Conservation (phyloP, 2,113 vertebrate genomes). For the Suncus etruscus region DNA sequence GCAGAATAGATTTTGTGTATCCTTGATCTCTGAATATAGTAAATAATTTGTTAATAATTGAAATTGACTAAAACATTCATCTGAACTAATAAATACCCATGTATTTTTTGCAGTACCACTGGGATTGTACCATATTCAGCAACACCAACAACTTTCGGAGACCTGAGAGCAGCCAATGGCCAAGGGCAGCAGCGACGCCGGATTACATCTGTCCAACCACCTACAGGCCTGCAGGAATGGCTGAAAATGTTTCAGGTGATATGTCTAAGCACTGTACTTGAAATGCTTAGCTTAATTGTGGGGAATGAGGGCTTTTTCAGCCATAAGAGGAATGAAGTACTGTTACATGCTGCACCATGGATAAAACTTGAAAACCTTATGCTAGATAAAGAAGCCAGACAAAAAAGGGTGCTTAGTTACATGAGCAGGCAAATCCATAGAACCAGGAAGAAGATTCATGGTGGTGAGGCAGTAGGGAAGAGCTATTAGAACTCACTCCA, state of each 20-base stretch:
- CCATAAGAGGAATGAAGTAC: slow-evolving; percentile 7
- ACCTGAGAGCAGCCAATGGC: slow-evolving; percentile 97
- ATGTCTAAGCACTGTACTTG: slow-evolving; percentile 32
- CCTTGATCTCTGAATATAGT: slow-evolving; percentile 18
- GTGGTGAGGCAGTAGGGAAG: neutral
- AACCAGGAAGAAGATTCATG: slow-evolving; percentile 1
- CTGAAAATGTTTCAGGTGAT: slow-evolving; percentile 99
- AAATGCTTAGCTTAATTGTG: slow-evolving; percentile 35
- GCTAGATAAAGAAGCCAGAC: slow-evolving; percentile 31
- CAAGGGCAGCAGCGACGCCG: slow-evolving; percentile 97
- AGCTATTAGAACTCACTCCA: neutral
- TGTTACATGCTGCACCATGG: neutral
- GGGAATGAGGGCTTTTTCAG: slow-evolving; percentile 6
- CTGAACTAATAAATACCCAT: neutral
- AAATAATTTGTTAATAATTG: slow-evolving; percentile 18
- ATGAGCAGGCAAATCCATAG: slow-evolving; percentile 35
- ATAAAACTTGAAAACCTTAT: slow-evolving; percentile 31
- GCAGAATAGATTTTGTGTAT: slow-evolving; percentile 53
- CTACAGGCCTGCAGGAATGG: slow-evolving; percentile 98
- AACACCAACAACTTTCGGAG: slow-evolving; percentile 98
- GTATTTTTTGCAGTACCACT: slow-evolving; percentile 89
- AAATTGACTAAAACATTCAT: slow-evolving; percentile 22
- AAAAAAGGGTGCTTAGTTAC: neutral
- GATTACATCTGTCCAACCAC: slow-evolving; percentile 97
- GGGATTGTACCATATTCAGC: slow-evolving; percentile 97